phyloP scores from a whole-genome alignment of 2,797 vertebrate species.

The Dromococcyx pavoninus region DNA sequence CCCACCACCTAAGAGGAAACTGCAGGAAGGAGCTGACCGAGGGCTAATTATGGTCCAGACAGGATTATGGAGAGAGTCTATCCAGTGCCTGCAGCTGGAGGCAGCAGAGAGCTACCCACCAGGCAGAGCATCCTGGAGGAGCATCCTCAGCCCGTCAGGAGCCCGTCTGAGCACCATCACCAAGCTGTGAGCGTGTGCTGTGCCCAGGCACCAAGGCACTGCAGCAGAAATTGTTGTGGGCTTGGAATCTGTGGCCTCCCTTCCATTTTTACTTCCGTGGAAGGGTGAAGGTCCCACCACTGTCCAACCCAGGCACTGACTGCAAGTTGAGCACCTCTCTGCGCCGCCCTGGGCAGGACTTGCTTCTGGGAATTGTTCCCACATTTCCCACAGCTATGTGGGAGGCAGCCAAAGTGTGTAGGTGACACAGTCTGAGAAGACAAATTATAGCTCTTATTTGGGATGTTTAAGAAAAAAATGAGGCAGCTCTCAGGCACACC shows the following conservation, averaged over 20 bases:
- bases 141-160: neutral
- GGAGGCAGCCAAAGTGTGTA: neutral
- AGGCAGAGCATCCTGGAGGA: neutral
- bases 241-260: neutral
- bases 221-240: neutral
- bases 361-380: neutral
- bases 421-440: neutral
- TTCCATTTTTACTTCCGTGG: neutral
- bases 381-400: neutral
- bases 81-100: neutral
- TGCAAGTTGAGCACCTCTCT: neutral
- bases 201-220: neutral
- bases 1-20: neutral
- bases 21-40: neutral
- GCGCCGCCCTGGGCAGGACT: neutral
- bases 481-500: neutral
- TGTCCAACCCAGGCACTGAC: neutral
- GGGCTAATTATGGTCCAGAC: fast-evolving
- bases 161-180: neutral
- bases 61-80: neutral
- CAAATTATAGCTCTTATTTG: neutral
- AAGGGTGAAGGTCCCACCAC: neutral
- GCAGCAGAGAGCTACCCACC: neutral
- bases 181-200: neutral
- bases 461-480: neutral